Evolutionary conservation across 2,797 vertebrate genomes (phyloP).

Genomic region (Martes flavigula): DNA sequence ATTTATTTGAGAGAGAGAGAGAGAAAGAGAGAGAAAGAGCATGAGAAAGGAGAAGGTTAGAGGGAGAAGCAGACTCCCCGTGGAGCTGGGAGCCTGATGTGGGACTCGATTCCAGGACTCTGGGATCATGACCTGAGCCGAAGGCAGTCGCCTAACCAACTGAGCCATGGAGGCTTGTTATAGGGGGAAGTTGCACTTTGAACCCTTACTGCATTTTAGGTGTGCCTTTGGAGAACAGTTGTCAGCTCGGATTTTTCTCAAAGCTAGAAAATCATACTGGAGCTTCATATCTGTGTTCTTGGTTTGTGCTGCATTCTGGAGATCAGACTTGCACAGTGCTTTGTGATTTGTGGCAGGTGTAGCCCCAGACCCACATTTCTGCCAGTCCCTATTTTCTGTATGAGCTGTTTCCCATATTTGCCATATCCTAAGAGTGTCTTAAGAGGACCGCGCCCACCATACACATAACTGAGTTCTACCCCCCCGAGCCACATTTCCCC

Average conservation of each 20-base stretch:
- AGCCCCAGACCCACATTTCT: not conserved
- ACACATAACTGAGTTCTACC: not conserved
- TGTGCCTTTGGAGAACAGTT: not conserved
- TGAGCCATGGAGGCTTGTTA: not conserved
- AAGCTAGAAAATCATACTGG: not conserved
- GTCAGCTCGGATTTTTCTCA: not conserved
- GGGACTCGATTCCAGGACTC: no score
- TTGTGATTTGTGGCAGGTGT: not conserved
- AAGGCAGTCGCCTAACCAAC: no score
- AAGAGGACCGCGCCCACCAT: accelerated
- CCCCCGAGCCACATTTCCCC: accelerated
- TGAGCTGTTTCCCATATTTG: not conserved
- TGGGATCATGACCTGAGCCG: no score
- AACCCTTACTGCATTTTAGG: not conserved
- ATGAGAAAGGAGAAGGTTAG: no score
- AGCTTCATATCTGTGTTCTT: not conserved
- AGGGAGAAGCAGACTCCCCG: no score
- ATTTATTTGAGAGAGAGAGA: no score
- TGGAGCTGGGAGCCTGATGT: no score
- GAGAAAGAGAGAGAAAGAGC: no score
- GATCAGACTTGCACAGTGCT: not conserved
- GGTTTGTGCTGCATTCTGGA: not conserved
- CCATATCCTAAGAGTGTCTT: accelerated
- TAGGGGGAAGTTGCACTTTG: not conserved
- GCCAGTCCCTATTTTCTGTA: not conserved